Evolutionary conservation across 2,888 invertebrate genomes (phyloP).

Genomic region (Alviniconcha strummeri): DNA sequence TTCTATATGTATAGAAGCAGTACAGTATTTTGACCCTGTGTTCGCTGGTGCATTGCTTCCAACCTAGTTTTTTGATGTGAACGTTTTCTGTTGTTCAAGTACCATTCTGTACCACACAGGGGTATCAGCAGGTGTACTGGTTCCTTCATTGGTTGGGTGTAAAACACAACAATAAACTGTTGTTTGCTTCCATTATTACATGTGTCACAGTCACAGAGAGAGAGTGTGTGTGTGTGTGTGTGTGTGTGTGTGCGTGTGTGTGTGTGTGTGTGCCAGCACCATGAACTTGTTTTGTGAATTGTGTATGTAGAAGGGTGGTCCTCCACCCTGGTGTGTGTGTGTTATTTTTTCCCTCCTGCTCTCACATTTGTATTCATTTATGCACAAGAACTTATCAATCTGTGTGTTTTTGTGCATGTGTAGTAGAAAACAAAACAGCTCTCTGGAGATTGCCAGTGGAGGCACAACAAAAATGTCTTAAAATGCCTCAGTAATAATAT

Average conservation of each 20-base stretch:
- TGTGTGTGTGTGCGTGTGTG: background rate
- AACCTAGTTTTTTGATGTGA: slow-evolving; percentile 19
- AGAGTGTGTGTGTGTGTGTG: background rate
- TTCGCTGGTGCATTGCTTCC: slow-evolving; percentile 26
- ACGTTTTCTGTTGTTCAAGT: background rate
- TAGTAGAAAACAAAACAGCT: no score
- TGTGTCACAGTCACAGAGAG: background rate
- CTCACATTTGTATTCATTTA: no score
- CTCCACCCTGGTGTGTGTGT: no score
- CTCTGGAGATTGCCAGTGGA: no score
- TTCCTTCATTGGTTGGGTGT: slow-evolving; percentile 9
- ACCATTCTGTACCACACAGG: background rate
- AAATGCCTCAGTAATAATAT: no score
- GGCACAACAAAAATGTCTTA: no score
- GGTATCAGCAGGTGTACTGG: slow-evolving; percentile 20
- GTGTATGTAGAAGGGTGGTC: background rate
- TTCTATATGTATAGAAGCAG: slow-evolving; percentile 16
- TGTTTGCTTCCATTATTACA: slow-evolving; percentile 14
- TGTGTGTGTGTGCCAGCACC: no score
- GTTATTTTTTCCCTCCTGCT: no score
- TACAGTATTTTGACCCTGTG: slow-evolving; percentile 27
- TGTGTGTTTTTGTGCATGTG: no score
- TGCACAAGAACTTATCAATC: no score
- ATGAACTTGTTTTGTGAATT: background rate
- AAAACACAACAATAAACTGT: slow-evolving; percentile 23